Percentiles rank a stretch among this genome's conserved stretches.
phyloP scores from a whole-genome alignment of 2,888 invertebrate species.

The Himalopsyche japonica region DNA sequence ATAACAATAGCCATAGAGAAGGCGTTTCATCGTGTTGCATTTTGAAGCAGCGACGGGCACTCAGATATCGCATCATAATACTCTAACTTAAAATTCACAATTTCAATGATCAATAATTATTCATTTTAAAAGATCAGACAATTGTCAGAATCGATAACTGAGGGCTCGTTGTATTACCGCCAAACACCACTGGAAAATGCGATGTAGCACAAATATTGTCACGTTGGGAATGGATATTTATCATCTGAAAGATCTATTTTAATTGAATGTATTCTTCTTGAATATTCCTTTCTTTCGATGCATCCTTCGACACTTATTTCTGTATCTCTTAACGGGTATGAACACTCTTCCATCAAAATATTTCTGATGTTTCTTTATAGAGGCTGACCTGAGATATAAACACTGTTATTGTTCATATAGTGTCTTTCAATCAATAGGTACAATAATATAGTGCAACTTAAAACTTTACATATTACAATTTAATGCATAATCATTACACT shows the following conservation, averaged over 20 bases:
- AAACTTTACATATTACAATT: too few species aligned
- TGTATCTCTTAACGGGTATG: neutral
- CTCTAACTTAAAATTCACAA: too few species aligned
- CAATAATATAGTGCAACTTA: too few species aligned
- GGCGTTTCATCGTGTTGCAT: neutral
- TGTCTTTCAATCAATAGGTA: too few species aligned
- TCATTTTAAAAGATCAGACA: neutral
- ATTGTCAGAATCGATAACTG: neutral
- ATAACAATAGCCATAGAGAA: neutral
- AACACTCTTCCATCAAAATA: neutral
- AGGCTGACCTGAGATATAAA: neutral
- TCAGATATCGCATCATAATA: neutral
- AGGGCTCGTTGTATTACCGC: neutral
- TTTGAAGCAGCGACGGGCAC: neutral
- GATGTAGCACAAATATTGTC: neutral
- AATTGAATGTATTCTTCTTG: neutral
- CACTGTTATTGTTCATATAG: too few species aligned
- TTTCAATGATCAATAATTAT: neutral
- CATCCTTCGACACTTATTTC: neutral
- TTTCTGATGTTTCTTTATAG: neutral
- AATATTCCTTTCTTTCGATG: neutral
- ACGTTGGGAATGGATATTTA: neutral
- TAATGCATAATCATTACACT: too few species aligned
- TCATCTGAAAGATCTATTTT: neutral
- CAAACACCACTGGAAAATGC: neutral